These are phyloP conservation scores for Drosophila kikkawai DNA, from an alignment of 1,140 invertebrate genomes.

Conservation along the genomic window DNA sequence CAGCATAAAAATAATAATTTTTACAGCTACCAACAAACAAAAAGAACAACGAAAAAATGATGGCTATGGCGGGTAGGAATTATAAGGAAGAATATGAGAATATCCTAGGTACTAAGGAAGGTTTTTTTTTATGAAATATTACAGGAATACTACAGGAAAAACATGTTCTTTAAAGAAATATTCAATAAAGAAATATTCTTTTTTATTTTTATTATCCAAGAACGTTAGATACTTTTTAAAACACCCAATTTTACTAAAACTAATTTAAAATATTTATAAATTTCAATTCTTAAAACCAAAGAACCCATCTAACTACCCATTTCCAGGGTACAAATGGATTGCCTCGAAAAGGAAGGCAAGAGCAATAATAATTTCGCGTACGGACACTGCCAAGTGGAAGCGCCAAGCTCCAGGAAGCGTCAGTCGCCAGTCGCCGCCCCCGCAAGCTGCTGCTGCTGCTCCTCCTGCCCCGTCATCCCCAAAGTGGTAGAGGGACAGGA, in stretches of 20 bases:
- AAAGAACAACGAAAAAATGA: conserved; percentile 48
- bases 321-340: conserved; percentile 40
- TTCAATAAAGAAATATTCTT: not conserved
- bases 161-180: not conserved
- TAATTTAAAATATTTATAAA: not conserved
- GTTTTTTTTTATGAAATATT: not conserved
- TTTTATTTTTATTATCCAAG: too few species aligned
- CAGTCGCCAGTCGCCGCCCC: conserved; percentile 53
- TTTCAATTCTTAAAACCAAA: too few species aligned
- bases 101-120: conserved; percentile 4
- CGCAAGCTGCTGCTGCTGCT: conserved; percentile 5
- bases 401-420: conserved; percentile 70
- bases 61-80: not conserved
- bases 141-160: too few species aligned
- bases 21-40: conserved; percentile 69
- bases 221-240: too few species aligned
- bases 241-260: not conserved
- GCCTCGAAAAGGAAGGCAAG: conserved; percentile 52
- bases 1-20: conserved; percentile 79
- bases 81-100: not conserved
- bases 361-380: conserved; percentile 80
- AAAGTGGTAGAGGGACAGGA: conserved; percentile 10
- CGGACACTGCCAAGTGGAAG: conserved; percentile 67
- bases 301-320: not conserved
- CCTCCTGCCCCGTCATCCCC: not conserved